Evolutionary conservation across 2,113 vertebrate species (phyloP).

Genomic region (Hucho hucho): DNA sequence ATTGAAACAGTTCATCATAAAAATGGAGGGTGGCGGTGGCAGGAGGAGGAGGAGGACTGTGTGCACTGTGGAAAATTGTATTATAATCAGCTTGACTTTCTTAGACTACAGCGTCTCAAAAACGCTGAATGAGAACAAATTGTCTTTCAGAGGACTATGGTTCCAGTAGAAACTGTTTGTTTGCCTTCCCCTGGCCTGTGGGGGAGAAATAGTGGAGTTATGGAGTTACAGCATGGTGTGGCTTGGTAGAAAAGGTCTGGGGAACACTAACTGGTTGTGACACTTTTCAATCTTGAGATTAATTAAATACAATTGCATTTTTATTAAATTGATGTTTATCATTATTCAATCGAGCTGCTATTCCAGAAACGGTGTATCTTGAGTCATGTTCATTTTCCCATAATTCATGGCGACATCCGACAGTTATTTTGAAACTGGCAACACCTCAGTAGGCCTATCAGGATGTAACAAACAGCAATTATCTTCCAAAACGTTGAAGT

Average conservation of each 20-base stretch:
- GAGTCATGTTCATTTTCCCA: too few species aligned
- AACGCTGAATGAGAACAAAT: background rate
- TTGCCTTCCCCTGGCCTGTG: background rate
- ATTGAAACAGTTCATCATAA: constrained; percentile 56
- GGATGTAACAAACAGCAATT: too few species aligned
- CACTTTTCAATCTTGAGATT: too few species aligned
- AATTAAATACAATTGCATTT: too few species aligned
- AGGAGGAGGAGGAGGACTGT: constrained; percentile 10
- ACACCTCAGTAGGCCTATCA: too few species aligned
- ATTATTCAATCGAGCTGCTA: too few species aligned
- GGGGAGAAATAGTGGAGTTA: background rate
- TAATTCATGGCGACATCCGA: too few species aligned
- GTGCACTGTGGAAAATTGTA: constrained; percentile 41
- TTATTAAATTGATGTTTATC: too few species aligned
- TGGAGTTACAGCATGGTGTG: background rate
- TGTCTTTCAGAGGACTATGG: background rate
- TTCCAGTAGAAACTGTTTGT: background rate
- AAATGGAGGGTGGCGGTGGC: background rate
- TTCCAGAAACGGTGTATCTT: too few species aligned
- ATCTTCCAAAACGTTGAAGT: too few species aligned
- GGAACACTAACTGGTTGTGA: too few species aligned
- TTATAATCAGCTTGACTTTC: constrained; percentile 32
- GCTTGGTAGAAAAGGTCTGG: background rate
- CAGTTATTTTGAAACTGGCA: too few species aligned
- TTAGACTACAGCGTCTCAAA: constrained; percentile 19